Evolutionary conservation across 2,797 vertebrate species (phyloP).

Genomic region (Triplophysa bombifrons): DNA sequence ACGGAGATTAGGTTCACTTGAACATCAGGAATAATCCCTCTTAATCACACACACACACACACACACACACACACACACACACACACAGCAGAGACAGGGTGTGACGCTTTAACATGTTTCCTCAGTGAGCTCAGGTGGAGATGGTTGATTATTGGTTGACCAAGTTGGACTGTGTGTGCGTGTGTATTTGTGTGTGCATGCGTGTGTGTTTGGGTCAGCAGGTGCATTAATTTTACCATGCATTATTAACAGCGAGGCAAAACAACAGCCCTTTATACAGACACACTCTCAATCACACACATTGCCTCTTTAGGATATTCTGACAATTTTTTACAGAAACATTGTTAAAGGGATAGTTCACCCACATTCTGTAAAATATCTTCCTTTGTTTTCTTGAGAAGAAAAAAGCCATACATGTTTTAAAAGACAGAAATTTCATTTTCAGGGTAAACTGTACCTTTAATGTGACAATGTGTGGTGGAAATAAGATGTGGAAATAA

Average conservation of each 20-base stretch:
- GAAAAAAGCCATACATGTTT: too few species aligned
- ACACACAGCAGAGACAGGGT: conserved; percentile 33
- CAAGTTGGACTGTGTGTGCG: conserved; percentile 38
- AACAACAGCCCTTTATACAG: conserved; percentile 45
- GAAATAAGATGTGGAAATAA: background rate
- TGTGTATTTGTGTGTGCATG: conserved; percentile 5
- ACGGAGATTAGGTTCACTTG: conserved; percentile 53
- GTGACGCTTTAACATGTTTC: conserved; percentile 40
- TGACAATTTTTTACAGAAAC: background rate
- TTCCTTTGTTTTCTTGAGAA: too few species aligned
- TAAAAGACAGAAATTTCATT: too few species aligned
- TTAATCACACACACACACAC: conserved; percentile 51
- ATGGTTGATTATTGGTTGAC: conserved; percentile 52
- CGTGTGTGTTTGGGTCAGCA: conserved; percentile 42
- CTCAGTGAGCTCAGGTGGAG: conserved; percentile 48
- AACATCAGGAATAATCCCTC: conserved; percentile 54
- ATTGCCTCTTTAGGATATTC: background rate
- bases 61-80: too few species aligned
- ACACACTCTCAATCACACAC: conserved; percentile 5
- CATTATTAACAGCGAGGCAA: conserved; percentile 49
- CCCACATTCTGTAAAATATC: too few species aligned
- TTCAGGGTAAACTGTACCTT: too few species aligned
- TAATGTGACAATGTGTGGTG: background rate
- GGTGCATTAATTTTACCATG: conserved; percentile 53
- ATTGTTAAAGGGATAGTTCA: too few species aligned